A percentile compares a stretch with the other conserved stretches of the same genome.
Evolutionary conservation across 2,113 vertebrate species (phyloP).

Genomic region (Poeciliopsis prolifica): DNA sequence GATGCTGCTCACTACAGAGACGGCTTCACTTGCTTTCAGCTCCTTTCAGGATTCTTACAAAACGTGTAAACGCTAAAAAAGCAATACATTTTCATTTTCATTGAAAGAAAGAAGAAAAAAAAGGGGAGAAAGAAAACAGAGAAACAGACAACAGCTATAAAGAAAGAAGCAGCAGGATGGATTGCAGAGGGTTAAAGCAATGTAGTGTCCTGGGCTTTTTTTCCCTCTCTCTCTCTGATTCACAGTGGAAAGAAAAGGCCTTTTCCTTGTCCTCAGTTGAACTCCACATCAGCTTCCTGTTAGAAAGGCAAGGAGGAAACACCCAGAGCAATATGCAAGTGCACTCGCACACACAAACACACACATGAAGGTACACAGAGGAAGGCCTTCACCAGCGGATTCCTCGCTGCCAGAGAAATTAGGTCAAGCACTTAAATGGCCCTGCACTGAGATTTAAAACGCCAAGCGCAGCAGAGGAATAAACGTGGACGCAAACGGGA

Average conservation of each 20-base stretch:
- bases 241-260: slow-evolving; percentile 86
- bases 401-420: slow-evolving; percentile 80
- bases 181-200: slow-evolving; percentile 82
- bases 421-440: slow-evolving; percentile 83
- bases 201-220: slow-evolving; percentile 76
- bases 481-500: slow-evolving; percentile 28
- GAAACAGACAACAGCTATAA: slow-evolving; percentile 63
- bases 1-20: slow-evolving; percentile 47
- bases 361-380: slow-evolving; percentile 72
- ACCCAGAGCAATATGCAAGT: slow-evolving; percentile 75
- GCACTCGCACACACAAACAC: slow-evolving; percentile 13
- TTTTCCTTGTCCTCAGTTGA: slow-evolving; percentile 89
- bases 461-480: slow-evolving; percentile 40
- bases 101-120: slow-evolving; percentile 53
- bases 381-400: slow-evolving; percentile 80
- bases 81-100: slow-evolving; percentile 26
- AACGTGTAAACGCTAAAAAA: slow-evolving; percentile 72
- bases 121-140: slow-evolving; percentile 80
- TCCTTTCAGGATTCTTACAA: not conserved
- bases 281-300: slow-evolving; percentile 88
- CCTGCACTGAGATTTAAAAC: slow-evolving; percentile 65
- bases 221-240: slow-evolving; percentile 73
- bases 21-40: slow-evolving; percentile 55
- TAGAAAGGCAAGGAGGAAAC: slow-evolving; percentile 83
- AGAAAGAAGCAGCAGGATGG: slow-evolving; percentile 76